A percentile compares a stretch with the other conserved stretches of the same genome.
Conservation (phyloP, 2,797 vertebrate genomes). For the Hipposideros larvatus region DNA sequence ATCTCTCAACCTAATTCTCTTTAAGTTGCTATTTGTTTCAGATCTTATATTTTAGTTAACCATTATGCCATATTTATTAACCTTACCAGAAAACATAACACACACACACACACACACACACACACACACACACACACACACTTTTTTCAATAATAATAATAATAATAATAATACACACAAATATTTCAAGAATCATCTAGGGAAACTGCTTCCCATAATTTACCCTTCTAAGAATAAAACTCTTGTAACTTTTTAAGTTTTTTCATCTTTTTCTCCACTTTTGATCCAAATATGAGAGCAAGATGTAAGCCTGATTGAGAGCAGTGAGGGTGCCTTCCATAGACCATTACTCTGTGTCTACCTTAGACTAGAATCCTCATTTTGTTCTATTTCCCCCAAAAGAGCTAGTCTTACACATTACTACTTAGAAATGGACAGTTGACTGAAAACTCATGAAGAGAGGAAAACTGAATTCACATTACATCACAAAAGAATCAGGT, state of each 20-base stretch:
- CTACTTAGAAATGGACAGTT: neutral
- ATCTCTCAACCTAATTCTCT: neutral
- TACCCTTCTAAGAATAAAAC: neutral
- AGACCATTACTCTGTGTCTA: neutral
- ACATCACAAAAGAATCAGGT: neutral
- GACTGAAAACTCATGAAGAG: neutral
- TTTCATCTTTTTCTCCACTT: neutral
- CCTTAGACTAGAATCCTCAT: neutral
- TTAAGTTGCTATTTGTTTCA: neutral
- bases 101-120: neutral
- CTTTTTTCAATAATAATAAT: too few relatives aligned
- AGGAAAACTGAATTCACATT: neutral
- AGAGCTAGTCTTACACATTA: neutral
- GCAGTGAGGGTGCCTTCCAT: neutral
- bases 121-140: too few relatives aligned
- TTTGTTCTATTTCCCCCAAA: neutral
- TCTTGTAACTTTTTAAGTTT: neutral
- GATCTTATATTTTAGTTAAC: neutral
- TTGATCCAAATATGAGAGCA: neutral
- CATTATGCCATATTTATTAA: neutral
- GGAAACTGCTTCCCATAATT: neutral
- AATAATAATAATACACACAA: neutral
- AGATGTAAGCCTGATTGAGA: neutral
- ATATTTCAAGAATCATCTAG: neutral
- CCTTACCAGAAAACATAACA: neutral